phyloP scores from a whole-genome alignment of 2,888 invertebrate genomes.

The Acronicta psi region DNA sequence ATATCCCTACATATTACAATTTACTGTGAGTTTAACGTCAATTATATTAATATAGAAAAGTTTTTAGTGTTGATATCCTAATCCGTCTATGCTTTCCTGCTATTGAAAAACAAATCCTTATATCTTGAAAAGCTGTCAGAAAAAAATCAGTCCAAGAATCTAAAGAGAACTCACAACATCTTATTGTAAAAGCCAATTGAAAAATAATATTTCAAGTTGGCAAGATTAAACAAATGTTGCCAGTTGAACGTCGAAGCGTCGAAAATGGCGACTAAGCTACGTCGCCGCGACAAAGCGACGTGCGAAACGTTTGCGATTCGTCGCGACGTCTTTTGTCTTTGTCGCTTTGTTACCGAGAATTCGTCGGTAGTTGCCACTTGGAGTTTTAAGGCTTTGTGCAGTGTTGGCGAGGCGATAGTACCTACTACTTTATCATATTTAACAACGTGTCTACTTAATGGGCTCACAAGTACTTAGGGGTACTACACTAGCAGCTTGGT shows the following conservation, averaged over 20 bases:
- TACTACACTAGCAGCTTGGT: no score
- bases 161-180: no score
- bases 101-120: no score
- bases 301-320: slow-evolving; percentile 41
- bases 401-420: slow-evolving; percentile 1
- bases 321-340: slow-evolving; percentile 59
- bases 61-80: no score
- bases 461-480: no score
- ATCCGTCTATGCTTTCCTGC: no score
- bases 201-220: slow-evolving; percentile 1
- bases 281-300: slow-evolving; percentile 37
- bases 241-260: slow-evolving; percentile 20
- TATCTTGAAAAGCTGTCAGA: no score
- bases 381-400: slow-evolving; percentile 10
- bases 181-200: background rate
- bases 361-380: slow-evolving; percentile 52
- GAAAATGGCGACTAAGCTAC: slow-evolving; percentile 34
- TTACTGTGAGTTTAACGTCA: no score
- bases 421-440: background rate
- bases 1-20: no score
- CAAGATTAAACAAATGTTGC: slow-evolving; percentile 15
- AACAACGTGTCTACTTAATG: background rate
- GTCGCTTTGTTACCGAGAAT: slow-evolving; percentile 55
- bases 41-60: no score
- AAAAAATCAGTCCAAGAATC: no score